Evolutionary conservation across 2,888 invertebrate genomes (phyloP), one percentile per base, ranked within the genome.

Genomic region (Dasypogon diadema): DNA sequence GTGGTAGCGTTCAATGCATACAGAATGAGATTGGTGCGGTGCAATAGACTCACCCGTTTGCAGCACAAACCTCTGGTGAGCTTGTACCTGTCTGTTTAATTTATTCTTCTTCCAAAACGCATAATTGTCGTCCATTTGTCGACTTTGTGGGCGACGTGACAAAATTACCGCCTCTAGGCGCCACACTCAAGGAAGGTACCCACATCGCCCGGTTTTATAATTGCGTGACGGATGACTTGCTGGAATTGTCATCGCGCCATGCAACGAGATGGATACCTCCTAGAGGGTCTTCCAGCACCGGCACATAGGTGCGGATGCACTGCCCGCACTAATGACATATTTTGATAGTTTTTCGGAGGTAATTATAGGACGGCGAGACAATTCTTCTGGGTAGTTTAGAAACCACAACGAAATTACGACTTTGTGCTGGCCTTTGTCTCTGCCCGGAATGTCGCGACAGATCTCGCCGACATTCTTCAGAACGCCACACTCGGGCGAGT

Each of bases 121-220:
- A 74, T 74, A 74, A 74, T 74, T 74, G 74, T 30, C 74, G 74
- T 74, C 60, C 74, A 74, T 74, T 74, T 74, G 74, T 74, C 74
- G 74, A 74, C 74, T 74, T 60, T 74, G 58, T 58, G 58, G 58
- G 24, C 37, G 74, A 74, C 74, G 74, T 74, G 74, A 74, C 58
- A 74, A 74, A 74, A 74, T 74, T 74, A 74, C 74, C 74, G 74
- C 74, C 74, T 74, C 48, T 26, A 74, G 74, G 74, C 74, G 74
- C 74, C 74, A 74, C 74, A 60, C 24, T 74, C 24, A 30, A 18
- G n/a, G 24, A 10, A 56, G n/a, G 56, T 58, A 24, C 24, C 42
- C 56, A 26, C 42, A 73, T 73, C n/a, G 34, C 54, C 37, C 24
- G 54, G 54, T 54, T 54, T 34, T 72, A 21, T 72, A 72, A 72